Base-by-base conservation (phyloP, 1,140 invertebrate species). In the Sycophaga agraensis region DNA sequence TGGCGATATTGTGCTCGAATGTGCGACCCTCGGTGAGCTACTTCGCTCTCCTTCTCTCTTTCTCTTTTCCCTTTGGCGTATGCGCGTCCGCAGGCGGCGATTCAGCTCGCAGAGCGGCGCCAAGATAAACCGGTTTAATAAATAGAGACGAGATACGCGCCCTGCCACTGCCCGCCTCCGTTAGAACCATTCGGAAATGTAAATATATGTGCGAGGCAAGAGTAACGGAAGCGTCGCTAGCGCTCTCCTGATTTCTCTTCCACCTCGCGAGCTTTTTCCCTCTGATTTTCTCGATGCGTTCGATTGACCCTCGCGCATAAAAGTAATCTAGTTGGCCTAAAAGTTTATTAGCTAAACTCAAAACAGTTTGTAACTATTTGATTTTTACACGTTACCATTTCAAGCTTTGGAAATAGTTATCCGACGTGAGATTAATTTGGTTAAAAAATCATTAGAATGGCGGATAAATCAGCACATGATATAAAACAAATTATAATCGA, bases 51-150 rank as follows among this genome's bases (percentile, higher is more conserved):
- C 24, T 28, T 31, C n/a, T 49, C 26, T 2, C 39, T 2, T 19
- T 2, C 39, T 42, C n/a, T n/a, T n/a, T 19, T 17, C 39, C 39
- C 6, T 7, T 42, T 42, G 37, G 14, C 37, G 14, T n/a, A 14
- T n/a, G 16, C 4, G 14, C 14, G 4, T 8, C 4, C 14, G 6
- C 37, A 39, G 6, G 14, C 37, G 37, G 53, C 60, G 37, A 56
- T 37, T 49, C 28, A 26, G 35, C 45, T 48, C 42, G 39, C 31
- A 37, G 45, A 17, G 40, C 63, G 63, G 57, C 63, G 63, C 56
- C 63, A 59, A 59, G 63, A 59, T 59, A 64, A 64, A 64, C 57
- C 63, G 51, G 57, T 59, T 59, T 59, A 64, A 59, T 59, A 64
- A 64, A 59, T 59, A 59, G 63, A 64, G 63, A 59, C n/a, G 45